Evolutionary conservation across 1,140 invertebrate species (phyloP).

Genomic region (Nymphalis io): DNA sequence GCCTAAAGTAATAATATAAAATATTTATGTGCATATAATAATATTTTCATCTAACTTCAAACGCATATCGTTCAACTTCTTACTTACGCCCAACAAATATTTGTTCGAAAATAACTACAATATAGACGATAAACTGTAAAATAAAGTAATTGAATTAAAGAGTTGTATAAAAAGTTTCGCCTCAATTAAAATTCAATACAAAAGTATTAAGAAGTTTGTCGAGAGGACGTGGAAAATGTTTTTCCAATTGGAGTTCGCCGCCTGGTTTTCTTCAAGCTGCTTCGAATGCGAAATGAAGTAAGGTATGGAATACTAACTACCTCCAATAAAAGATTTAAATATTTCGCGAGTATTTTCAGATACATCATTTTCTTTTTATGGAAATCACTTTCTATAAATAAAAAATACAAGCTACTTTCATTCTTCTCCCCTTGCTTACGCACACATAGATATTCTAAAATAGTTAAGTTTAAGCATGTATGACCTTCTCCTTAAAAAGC

Average conservation of each 20-base stretch:
- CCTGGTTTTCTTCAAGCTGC: constrained; percentile 44
- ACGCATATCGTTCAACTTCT: constrained; percentile 2
- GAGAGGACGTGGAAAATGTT: constrained; percentile 55
- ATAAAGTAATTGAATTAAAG: constrained; percentile 38
- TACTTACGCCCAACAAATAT: background rate
- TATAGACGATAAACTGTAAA: constrained; percentile 27
- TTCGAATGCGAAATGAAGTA: constrained; percentile 54
- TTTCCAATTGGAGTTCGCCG: constrained; percentile 53
- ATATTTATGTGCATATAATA: no score
- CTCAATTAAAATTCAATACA: constrained; percentile 61
- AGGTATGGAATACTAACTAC: constrained; percentile 44
- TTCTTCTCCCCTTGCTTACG: background rate
- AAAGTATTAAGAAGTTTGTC: constrained; percentile 55
- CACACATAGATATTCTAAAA: no score
- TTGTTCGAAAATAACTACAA: background rate
- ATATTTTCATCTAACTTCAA: background rate
- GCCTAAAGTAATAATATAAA: no score
- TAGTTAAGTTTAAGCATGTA: background rate
- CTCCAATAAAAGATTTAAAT: constrained; percentile 30
- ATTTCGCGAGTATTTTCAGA: constrained; percentile 33
- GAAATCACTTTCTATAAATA: background rate
- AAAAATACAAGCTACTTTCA: background rate
- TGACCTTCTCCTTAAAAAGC: no score
- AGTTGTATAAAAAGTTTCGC: constrained; percentile 41
- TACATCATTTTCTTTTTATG: constrained; percentile 21